Conservation (phyloP, 1,140 invertebrate species). For the Phthorimaea operculella region DNA sequence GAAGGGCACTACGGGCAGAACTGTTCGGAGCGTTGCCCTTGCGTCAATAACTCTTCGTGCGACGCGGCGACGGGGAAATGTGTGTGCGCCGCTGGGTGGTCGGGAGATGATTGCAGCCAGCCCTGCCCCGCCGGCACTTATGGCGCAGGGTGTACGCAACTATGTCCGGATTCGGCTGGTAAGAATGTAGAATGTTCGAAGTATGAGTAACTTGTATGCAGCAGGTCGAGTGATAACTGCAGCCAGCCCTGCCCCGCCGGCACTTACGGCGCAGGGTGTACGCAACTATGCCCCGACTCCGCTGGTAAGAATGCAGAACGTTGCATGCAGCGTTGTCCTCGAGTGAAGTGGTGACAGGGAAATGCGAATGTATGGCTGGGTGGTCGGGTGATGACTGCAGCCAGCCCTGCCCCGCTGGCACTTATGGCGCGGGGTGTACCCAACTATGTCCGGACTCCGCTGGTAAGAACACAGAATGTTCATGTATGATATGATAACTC, state of each 20-base stretch:
- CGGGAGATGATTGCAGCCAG: conserved; percentile 78
- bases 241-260: conserved; percentile 78
- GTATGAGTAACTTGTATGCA: too few species aligned
- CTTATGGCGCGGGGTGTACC: conserved; percentile 84
- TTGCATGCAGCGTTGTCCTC: too few species aligned
- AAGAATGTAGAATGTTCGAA: not conserved
- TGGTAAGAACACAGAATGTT: conserved; percentile 15
- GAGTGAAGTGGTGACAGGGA: conserved; percentile 84
- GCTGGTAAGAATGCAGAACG: too few species aligned
- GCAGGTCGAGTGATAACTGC: conserved; percentile 84
- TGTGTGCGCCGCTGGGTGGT: conserved; percentile 87
- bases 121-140: conserved; percentile 83
- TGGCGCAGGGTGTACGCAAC: conserved; percentile 84
- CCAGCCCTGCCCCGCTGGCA: conserved; percentile 78
- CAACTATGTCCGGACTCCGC: conserved; percentile 74
- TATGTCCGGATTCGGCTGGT: conserved; percentile 69
- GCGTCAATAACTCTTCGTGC: conserved; percentile 89
- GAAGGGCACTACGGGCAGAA: conserved; percentile 80
- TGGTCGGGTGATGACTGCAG: conserved; percentile 84
- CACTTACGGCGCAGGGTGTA: conserved; percentile 84
- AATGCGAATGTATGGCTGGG: conserved; percentile 87
- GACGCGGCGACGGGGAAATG: conserved; percentile 82
- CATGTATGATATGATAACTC: too few species aligned
- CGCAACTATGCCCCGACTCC: conserved; percentile 75
- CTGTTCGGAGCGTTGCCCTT: conserved; percentile 83